phyloP scores from a whole-genome alignment of 2,888 invertebrate species.

The Caenorhabditis sp. region DNA sequence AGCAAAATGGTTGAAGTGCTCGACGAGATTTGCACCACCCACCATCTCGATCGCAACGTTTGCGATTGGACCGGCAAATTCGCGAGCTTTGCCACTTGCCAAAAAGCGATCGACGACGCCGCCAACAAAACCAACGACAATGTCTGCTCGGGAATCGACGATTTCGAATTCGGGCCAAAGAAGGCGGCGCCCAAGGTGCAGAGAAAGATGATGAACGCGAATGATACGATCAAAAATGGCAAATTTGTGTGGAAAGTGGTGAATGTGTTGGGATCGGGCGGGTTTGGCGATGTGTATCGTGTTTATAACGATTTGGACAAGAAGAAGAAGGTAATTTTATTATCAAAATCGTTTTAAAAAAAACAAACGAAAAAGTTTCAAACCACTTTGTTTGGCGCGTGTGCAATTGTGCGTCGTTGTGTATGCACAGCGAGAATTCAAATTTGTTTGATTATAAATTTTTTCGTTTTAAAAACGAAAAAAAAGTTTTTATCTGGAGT shows the following conservation, averaged over 20 bases:
- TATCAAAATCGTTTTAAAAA: neutral
- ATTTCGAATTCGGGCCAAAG: conserved; percentile 14
- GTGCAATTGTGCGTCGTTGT: too few relatives aligned
- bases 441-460: too few relatives aligned
- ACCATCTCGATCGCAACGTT: neutral
- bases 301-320: conserved; percentile 19
- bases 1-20: conserved; percentile 1
- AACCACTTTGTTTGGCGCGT: too few relatives aligned
- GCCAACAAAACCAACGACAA: conserved; percentile 10
- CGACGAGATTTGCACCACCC: neutral
- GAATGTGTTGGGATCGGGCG: conserved; percentile 41
- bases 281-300: conserved; percentile 50
- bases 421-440: too few relatives aligned
- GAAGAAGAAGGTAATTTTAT: conserved; percentile 3
- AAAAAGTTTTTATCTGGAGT: too few relatives aligned
- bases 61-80: neutral
- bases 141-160: conserved; percentile 27
- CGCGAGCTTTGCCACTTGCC: neutral
- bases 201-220: conserved; percentile 24
- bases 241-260: conserved; percentile 26
- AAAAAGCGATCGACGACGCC: neutral
- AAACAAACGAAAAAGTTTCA: neutral
- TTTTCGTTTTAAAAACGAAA: too few relatives aligned
- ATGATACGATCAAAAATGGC: conserved; percentile 20
- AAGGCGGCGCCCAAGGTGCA: neutral